These are phyloP conservation scores for Hemibagrus wyckioides DNA, from an alignment of 2,113 vertebrate genomes.

Conservation along the genomic window DNA sequence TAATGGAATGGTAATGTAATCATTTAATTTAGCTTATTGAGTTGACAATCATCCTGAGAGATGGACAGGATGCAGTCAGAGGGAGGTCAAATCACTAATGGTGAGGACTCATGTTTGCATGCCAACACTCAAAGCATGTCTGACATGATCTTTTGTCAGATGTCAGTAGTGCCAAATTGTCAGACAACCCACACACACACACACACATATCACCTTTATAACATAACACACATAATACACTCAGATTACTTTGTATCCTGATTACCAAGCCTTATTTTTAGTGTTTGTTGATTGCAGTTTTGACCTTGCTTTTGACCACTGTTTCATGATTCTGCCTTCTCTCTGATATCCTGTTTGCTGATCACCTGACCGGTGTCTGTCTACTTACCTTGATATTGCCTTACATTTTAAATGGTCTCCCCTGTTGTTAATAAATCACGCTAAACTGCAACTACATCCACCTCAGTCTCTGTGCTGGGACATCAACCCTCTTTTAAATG, in stretches of 20 bases:
- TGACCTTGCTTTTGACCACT: too few relatives aligned
- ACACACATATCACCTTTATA: background rate
- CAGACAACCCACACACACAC: background rate
- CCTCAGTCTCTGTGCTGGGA: too few relatives aligned
- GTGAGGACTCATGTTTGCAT: background rate
- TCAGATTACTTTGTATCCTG: too few relatives aligned
- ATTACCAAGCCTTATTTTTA: too few relatives aligned
- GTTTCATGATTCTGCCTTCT: too few relatives aligned
- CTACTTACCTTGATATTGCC: too few relatives aligned
- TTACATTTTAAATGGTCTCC: too few relatives aligned
- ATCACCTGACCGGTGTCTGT: too few relatives aligned
- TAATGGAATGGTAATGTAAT: constrained; percentile 61
- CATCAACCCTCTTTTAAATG: background rate
- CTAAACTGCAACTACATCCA: too few relatives aligned
- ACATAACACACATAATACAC: background rate
- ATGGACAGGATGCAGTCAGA: constrained; percentile 50
- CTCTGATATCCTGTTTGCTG: too few relatives aligned
- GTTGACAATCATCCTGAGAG: constrained; percentile 63
- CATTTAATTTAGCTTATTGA: constrained; percentile 68
- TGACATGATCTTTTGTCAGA: background rate
- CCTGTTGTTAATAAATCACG: too few relatives aligned
- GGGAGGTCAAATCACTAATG: constrained; percentile 50
- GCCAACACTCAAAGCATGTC: background rate
- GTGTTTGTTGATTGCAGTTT: too few relatives aligned
- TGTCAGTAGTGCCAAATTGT: background rate